A percentile compares a stretch with the other conserved stretches of the same genome.
These are phyloP conservation scores for Dendropsophus ebraccatus DNA, from an alignment of 2,113 vertebrate genomes.

Conservation along the genomic window DNA sequence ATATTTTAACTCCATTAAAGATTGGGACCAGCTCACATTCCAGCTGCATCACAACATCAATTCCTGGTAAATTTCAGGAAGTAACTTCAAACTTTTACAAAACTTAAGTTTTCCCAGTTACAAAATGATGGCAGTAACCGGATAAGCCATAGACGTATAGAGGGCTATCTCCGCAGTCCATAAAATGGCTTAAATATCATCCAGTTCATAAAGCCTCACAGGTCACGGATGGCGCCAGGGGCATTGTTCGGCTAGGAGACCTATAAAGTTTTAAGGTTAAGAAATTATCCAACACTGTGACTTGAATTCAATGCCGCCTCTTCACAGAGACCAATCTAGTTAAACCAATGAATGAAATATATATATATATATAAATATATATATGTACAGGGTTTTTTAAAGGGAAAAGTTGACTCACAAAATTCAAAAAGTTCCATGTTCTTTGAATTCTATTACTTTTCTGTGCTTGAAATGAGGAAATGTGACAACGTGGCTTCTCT, in stretches of 20 bases:
- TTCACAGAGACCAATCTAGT: neutral
- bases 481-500: neutral
- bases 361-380: too few species aligned
- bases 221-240: constrained; percentile 16
- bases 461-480: too few species aligned
- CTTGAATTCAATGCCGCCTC: constrained; percentile 5
- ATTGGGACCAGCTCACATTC: too few species aligned
- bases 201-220: neutral
- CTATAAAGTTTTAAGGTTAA: constrained; percentile 51
- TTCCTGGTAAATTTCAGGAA: neutral
- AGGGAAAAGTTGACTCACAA: neutral
- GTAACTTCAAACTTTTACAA: neutral
- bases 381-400: neutral
- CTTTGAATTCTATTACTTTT: too few species aligned
- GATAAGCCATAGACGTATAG: neutral
- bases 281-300: constrained; percentile 17
- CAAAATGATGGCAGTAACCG: neutral
- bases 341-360: neutral
- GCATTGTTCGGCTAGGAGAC: constrained; percentile 28
- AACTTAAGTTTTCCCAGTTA: neutral
- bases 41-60: neutral
- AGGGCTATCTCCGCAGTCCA: constrained; percentile 10
- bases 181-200: constrained; percentile 41
- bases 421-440: neutral
- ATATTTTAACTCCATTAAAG: too few species aligned